These are phyloP conservation scores for Bubo blakistoni DNA, from an alignment of 2,113 vertebrate genomes.

Conservation along the genomic window DNA sequence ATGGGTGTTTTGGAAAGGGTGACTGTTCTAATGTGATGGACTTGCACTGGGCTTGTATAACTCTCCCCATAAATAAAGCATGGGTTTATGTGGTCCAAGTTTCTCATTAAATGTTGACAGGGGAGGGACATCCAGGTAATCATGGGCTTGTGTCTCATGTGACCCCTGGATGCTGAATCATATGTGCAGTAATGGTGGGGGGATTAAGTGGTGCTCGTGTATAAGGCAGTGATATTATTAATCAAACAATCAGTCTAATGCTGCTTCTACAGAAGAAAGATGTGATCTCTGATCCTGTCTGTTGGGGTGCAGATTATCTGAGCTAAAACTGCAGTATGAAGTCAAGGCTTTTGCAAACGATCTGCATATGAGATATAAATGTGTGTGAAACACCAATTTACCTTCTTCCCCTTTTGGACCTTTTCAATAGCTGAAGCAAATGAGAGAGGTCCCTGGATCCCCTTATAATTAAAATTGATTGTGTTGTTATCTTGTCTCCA, in stretches of 20 bases:
- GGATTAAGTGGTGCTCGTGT: neutral
- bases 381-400: neutral
- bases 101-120: neutral
- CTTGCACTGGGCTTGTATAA: neutral
- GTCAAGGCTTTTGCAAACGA: neutral
- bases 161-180: neutral
- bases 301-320: neutral
- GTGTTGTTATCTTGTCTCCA: neutral
- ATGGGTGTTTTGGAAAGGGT: neutral
- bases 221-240: neutral
- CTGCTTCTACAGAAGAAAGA: neutral
- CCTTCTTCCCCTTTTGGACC: neutral
- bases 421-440: neutral
- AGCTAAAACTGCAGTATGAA: neutral
- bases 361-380: neutral
- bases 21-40: neutral
- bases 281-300: neutral
- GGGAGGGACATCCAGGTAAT: neutral
- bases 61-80: neutral
- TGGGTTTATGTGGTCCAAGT: neutral
- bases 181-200: neutral
- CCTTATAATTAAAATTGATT: neutral
- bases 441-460: neutral
- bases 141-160: rapidly evolving
- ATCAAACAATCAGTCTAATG: neutral